phyloP scores from a whole-genome alignment of 2,797 vertebrate genomes.

The Takifugu rubripes region DNA sequence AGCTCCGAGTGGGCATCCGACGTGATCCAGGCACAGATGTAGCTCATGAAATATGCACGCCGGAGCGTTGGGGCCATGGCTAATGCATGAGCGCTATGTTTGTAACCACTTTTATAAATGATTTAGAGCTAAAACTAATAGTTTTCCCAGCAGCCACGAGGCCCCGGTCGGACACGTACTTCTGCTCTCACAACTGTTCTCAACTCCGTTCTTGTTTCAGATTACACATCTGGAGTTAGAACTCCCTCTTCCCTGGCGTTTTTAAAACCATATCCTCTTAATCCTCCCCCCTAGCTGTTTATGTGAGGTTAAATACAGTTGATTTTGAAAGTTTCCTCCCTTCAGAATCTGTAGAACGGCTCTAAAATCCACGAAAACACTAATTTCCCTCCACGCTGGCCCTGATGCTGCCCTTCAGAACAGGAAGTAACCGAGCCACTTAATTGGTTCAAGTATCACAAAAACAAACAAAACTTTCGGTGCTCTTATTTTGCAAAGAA shows the following conservation, averaged over 20 bases:
- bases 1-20: conserved; percentile 10
- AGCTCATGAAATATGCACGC: conserved; percentile 46
- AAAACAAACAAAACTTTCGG: too few relatives aligned
- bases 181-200: conserved; percentile 1
- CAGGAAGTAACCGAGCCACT: too few relatives aligned
- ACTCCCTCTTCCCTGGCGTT: background rate
- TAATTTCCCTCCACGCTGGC: too few relatives aligned
- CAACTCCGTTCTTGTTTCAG: background rate
- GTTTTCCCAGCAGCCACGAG: conserved; percentile 9
- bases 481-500: too few relatives aligned
- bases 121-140: conserved; percentile 43
- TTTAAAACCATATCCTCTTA: too few relatives aligned
- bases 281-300: too few relatives aligned
- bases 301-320: too few relatives aligned
- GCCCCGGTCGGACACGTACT: background rate
- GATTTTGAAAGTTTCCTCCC: background rate
- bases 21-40: conserved; percentile 27
- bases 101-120: conserved; percentile 25
- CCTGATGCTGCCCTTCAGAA: too few relatives aligned
- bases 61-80: conserved; percentile 16
- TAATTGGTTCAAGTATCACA: too few relatives aligned
- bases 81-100: conserved; percentile 43
- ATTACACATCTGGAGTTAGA: background rate
- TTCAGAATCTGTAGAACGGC: background rate
- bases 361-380: too few relatives aligned